Percentiles rank a stretch among this genome's conserved stretches.
These are phyloP conservation scores for Glyptemys insculpta DNA, from an alignment of 2,797 vertebrate genomes.

Conservation along the genomic window DNA sequence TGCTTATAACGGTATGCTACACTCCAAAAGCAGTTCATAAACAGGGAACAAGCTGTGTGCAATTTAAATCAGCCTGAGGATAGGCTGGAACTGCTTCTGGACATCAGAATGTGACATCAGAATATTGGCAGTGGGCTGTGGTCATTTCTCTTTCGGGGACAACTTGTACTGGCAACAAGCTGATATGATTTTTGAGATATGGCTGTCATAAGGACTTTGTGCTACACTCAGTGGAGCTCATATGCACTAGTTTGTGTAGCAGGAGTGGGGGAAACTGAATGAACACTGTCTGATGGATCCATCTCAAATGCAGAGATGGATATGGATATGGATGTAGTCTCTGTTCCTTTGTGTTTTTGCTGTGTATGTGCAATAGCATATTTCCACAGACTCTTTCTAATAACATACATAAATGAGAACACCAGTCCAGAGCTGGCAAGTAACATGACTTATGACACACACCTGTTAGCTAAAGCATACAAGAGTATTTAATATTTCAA, in stretches of 20 bases:
- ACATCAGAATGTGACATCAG: accelerated
- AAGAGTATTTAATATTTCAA: neutral
- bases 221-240: neutral
- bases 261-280: neutral
- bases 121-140: accelerated
- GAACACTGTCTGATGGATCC: neutral
- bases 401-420: accelerated
- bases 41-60: neutral
- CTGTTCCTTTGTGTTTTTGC: neutral
- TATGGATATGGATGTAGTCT: neutral
- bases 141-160: neutral
- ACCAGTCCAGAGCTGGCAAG: neutral
- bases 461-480: neutral
- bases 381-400: neutral
- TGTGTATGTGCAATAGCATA: neutral
- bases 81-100: accelerated
- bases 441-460: neutral
- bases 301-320: neutral
- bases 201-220: neutral
- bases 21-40: neutral
- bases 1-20: neutral
- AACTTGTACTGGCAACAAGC: neutral
- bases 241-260: neutral
- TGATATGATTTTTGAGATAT: neutral
- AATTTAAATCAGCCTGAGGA: neutral